phyloP scores from a whole-genome alignment of 2,888 invertebrate species.

The Brenthis hecate region DNA sequence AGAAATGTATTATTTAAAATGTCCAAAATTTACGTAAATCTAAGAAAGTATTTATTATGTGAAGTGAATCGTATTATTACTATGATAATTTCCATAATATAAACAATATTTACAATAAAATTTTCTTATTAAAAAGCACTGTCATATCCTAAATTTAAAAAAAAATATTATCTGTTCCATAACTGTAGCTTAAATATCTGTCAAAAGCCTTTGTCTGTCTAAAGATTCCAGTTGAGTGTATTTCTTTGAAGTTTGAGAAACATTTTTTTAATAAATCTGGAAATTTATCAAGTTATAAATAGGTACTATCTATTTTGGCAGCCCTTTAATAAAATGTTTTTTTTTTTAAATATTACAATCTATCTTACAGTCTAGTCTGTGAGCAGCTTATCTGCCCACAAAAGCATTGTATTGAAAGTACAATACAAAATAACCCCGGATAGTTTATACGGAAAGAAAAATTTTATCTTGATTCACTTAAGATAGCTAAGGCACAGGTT shows the following conservation, averaged over 20 bases:
- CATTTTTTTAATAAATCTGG: no score
- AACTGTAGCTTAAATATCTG: conserved; percentile 18
- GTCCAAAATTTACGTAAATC: no score
- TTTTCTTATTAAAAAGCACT: no score
- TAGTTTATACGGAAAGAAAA: conserved; percentile 30
- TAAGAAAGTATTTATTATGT: no score
- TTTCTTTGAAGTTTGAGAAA: background rate
- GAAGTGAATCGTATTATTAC: no score
- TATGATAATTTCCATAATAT: no score
- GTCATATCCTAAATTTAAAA: no score
- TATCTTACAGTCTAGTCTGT: conserved; percentile 42
- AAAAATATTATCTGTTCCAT: conserved; percentile 49
- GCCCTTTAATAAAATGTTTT: no score
- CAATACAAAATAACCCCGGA: conserved; percentile 33
- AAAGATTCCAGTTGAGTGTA: conserved; percentile 24
- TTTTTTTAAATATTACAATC: conserved; percentile 7
- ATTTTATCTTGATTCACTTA: conserved; percentile 36
- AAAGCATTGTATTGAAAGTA: conserved; percentile 41
- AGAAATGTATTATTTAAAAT: no score
- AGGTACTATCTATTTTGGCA: no score
- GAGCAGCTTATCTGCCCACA: conserved; percentile 46
- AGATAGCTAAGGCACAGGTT: conserved; percentile 22
- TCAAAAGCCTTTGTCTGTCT: conserved; percentile 40
- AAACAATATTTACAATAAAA: no score
- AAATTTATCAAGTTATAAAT: no score